Conservation (phyloP, 2,113 vertebrate species). For the Rhea pennata region DNA sequence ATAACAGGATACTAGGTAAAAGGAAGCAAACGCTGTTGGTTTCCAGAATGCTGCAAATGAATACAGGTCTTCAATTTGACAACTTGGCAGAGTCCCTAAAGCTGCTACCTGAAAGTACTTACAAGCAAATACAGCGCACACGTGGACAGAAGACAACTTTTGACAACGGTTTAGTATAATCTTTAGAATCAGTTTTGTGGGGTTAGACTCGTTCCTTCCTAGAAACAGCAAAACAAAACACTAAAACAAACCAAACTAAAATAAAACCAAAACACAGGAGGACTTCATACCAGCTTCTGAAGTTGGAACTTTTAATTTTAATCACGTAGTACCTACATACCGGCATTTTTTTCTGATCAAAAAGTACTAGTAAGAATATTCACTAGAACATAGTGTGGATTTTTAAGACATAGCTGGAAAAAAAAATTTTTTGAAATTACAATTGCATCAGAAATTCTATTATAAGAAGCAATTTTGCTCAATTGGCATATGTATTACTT, state of each 20-base stretch:
- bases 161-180: neutral
- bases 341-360: neutral
- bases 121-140: accelerated
- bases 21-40: neutral
- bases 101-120: neutral
- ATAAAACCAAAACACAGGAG: neutral
- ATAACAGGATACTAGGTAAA: neutral
- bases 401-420: neutral
- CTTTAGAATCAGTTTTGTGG: neutral
- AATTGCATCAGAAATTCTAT: neutral
- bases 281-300: neutral
- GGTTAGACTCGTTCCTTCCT: neutral
- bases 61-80: neutral
- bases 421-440: neutral
- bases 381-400: neutral
- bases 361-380: neutral
- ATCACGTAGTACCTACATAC: neutral
- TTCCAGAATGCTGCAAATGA: neutral
- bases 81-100: neutral
- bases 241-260: too few species aligned
- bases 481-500: neutral
- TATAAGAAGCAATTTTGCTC: neutral
- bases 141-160: neutral
- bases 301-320: neutral
- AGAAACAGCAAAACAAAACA: neutral